Base-by-base conservation (phyloP, 2,113 vertebrate genomes). In the Cyprinus carpio region DNA sequence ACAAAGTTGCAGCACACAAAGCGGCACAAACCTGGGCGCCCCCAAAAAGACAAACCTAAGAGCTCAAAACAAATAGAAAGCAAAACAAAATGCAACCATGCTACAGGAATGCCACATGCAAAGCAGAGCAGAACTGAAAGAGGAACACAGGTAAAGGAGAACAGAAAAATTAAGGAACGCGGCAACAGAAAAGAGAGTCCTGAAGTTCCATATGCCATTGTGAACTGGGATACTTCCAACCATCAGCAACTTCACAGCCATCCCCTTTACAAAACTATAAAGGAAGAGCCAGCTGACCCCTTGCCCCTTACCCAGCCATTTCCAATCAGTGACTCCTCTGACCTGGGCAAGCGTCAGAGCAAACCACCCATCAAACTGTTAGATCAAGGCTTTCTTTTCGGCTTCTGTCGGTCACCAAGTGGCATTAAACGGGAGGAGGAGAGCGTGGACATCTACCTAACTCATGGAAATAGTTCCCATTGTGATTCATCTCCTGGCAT, bases 301-400 rank as follows among this genome's bases (percentile, higher is more conserved):
- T 81, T 95, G 79, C 93, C 94, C 1, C 88, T 95, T 20, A 91
- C 64, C 0, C 87, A 64, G 20, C 76, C 90, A 1, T 93, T 92
- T 74, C 46, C 91, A 2, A 91, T 92, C 13, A 90, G 89, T 23
- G 92, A 93, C 18, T 87, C 90, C 6, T 92, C 92, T 1, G 94
- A 94, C 71, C 85, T 95, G 82, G 95, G 95, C 23, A 96, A 96
- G 85, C 93, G 95, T 25, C 94, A 94, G 90, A 95, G 94, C 90
- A 96, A 95, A 85, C 95, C 95, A 58, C 94, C 95, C 65, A 92
- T 95, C 78, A 96, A 96, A 81, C 84, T 95, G 37, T 89, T 96
- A 74, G 95, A 96, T 89, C 94, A 94, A 0, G 95, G 95, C 51
- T 95, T 96, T 82, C 89, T 95, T 49, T 95, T 96, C 84, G 94